Conservation (phyloP, 2,797 vertebrate species). For the Okamejei kenojei region DNA sequence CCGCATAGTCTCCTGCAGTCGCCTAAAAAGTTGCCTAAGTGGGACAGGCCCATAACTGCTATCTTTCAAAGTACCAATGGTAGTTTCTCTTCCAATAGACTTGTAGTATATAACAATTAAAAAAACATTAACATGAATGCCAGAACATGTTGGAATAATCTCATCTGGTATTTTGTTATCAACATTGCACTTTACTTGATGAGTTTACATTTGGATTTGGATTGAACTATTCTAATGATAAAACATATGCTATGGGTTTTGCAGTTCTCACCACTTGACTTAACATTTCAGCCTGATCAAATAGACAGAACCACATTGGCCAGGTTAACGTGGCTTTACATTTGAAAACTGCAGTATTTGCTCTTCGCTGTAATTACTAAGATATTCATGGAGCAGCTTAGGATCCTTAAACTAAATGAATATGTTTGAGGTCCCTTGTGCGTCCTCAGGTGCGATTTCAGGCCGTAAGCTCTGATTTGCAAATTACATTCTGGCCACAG, state of each 20-base stretch:
- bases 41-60: no score
- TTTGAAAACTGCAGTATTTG: not conserved
- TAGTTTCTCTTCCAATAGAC: not conserved
- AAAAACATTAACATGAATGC: not conserved
- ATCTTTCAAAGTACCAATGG: not conserved
- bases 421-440: not conserved
- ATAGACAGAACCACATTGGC: no score
- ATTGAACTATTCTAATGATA: not conserved
- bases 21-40: no score
- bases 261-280: not conserved
- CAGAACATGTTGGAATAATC: not conserved
- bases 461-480: not conserved
- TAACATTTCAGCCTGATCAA: not conserved
- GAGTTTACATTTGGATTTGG: not conserved
- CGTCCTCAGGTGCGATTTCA: not conserved
- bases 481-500: not conserved
- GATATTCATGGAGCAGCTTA: not conserved
- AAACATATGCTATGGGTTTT: not conserved
- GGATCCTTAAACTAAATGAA: not conserved
- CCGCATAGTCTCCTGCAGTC: no score
- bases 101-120: not conserved
- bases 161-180: not conserved
- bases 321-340: not conserved
- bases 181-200: not conserved
- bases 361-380: not conserved